Conservation (phyloP, 2,888 invertebrate genomes). For the Tachina fera region DNA sequence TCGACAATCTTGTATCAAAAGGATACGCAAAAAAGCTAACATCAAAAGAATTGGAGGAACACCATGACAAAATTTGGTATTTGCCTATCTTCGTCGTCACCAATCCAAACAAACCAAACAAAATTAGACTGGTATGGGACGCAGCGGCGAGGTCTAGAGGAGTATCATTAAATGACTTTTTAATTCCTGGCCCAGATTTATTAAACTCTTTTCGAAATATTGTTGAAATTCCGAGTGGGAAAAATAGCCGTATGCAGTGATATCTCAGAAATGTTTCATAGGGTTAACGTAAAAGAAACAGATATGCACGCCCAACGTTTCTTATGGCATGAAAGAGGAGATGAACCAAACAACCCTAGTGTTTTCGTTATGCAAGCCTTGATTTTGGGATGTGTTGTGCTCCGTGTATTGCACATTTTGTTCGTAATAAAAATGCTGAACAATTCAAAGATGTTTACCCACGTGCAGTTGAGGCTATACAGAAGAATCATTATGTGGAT, state of each 20-base stretch:
- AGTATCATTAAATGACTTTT: slow-evolving; percentile 74
- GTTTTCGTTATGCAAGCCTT: slow-evolving; percentile 61
- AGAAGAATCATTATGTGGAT: slow-evolving; percentile 73
- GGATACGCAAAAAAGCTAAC: slow-evolving; percentile 62
- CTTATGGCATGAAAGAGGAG: slow-evolving; percentile 1
- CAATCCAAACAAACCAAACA: slow-evolving; percentile 71
- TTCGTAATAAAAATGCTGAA: slow-evolving; percentile 37
- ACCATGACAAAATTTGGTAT: slow-evolving; percentile 44
- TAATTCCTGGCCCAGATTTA: slow-evolving; percentile 57
- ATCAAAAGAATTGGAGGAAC: slow-evolving; percentile 3
- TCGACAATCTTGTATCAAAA: slow-evolving; percentile 56
- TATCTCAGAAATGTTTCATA: slow-evolving; percentile 67
- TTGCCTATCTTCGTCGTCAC: slow-evolving; percentile 55
- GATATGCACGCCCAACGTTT: slow-evolving; percentile 68
- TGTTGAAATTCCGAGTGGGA: slow-evolving; percentile 69
- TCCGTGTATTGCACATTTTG: slow-evolving; percentile 58
- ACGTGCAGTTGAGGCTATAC: slow-evolving; percentile 72
- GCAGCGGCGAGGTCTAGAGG: slow-evolving; percentile 76
- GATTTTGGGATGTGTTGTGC: slow-evolving; percentile 50
- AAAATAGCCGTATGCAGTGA: slow-evolving; percentile 60
- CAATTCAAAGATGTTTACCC: slow-evolving; percentile 61
- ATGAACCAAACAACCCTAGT: neutral
- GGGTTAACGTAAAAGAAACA: slow-evolving; percentile 11
- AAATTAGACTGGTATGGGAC: slow-evolving; percentile 76
- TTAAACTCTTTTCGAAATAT: slow-evolving; percentile 56